Conservation (phyloP, 2,797 vertebrate genomes). For the Mionectes olivaceus region DNA sequence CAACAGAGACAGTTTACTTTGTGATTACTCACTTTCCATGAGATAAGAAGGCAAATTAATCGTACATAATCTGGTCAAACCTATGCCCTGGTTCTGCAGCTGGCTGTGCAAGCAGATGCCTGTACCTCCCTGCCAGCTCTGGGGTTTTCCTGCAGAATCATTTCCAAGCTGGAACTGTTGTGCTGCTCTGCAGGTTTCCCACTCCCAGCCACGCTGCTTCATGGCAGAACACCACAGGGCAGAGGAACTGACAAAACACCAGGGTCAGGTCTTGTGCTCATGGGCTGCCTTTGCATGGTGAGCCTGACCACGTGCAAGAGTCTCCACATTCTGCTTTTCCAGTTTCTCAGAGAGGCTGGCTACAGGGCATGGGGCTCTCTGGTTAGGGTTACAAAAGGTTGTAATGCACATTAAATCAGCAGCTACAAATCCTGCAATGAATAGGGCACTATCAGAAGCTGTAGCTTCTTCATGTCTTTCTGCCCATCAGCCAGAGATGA, state of each 20-base stretch:
- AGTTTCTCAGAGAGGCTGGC: not conserved
- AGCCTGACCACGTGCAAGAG: not conserved
- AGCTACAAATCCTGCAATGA: not conserved
- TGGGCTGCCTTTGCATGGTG: not conserved
- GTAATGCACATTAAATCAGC: not conserved
- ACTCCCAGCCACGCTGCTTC: not conserved
- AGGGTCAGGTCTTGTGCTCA: not conserved
- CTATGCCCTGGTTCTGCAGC: not conserved
- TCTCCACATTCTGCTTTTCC: not conserved
- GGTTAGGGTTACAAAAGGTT: not conserved
- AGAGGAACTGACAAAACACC: not conserved
- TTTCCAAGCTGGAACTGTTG: not conserved
- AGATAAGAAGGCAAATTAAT: not conserved
- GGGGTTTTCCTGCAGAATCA: not conserved
- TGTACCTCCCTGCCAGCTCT: not conserved
- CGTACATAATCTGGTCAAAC: not conserved
- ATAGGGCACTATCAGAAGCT: not conserved
- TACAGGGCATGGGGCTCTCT: not conserved
- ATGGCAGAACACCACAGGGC: rapidly evolving
- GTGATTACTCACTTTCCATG: not conserved
- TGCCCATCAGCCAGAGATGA: not conserved
- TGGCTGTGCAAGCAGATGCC: not conserved
- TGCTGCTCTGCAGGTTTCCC: not conserved
- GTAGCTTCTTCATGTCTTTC: not conserved
- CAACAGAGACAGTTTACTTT: not conserved